A percentile compares a stretch with the other conserved stretches of the same genome.
Conservation (phyloP, 1,140 invertebrate species). For the Calosoma granatense region DNA sequence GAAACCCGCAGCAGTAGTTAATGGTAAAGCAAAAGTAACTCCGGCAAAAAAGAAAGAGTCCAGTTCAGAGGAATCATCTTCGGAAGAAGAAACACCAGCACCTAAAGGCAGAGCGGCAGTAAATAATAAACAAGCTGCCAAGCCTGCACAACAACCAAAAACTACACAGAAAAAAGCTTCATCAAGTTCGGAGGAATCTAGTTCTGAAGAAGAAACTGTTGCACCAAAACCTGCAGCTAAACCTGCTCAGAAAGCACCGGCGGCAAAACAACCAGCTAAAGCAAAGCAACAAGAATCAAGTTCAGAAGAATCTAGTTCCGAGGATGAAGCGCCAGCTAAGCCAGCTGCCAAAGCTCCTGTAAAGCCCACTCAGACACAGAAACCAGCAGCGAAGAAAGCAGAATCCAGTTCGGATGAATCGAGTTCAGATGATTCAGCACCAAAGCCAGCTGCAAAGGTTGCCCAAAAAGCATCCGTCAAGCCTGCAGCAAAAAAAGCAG, state of each 20-base stretch:
- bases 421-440: conserved; percentile 29
- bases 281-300: conserved; percentile 24
- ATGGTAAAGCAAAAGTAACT: conserved; percentile 14
- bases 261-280: conserved; percentile 11
- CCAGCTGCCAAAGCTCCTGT: conserved; percentile 19
- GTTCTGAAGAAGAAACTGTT: conserved; percentile 26
- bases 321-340: conserved; percentile 24
- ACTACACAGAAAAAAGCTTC: conserved; percentile 20
- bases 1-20: not conserved
- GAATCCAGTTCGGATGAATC: conserved; percentile 32
- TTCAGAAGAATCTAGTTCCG: conserved; percentile 27
- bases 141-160: conserved; percentile 13
- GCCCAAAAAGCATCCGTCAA: conserved; percentile 17
- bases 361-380: conserved; percentile 16
- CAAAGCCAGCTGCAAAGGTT: conserved; percentile 16
- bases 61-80: conserved; percentile 16
- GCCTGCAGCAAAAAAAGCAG: conserved; percentile 23
- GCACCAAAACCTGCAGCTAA: conserved; percentile 19
- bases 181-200: conserved; percentile 23
- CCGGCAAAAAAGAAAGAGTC: conserved; percentile 17
- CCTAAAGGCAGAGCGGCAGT: conserved; percentile 10
- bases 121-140: conserved; percentile 11
- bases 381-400: too few relatives aligned
- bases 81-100: conserved; percentile 17
- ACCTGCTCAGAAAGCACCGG: conserved; percentile 18